phyloP scores from a whole-genome alignment of 2,113 vertebrate genomes.

The Diglossa brunneiventris region DNA sequence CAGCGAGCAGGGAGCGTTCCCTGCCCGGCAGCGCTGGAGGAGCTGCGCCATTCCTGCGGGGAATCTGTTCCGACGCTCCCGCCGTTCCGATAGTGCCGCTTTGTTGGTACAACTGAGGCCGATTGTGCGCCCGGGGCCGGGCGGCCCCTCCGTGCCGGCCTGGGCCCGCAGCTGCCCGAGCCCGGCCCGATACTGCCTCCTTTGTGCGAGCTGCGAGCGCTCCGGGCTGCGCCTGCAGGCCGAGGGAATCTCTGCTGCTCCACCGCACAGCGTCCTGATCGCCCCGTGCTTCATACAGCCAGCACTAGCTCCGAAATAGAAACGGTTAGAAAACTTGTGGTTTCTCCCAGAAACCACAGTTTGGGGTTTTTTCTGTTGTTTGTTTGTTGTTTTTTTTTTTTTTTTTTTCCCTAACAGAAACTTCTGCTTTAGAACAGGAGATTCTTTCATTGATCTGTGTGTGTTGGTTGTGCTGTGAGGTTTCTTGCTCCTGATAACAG shows the following conservation, averaged over 20 bases:
- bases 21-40: accelerated
- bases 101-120: conserved; percentile 20
- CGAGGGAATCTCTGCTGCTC: not conserved
- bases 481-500: not conserved
- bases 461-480: not conserved
- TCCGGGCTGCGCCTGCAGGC: accelerated
- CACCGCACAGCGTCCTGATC: accelerated
- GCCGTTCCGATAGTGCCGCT: not conserved
- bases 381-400: not conserved
- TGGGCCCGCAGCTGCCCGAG: not conserved
- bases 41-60: accelerated
- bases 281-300: not conserved
- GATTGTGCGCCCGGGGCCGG: not conserved
- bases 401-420: not conserved
- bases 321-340: conserved; percentile 30
- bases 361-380: not conserved
- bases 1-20: not conserved
- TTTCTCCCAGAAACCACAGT: conserved; percentile 25
- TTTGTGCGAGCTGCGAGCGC: not conserved
- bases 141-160: not conserved
- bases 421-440: conserved; percentile 32
- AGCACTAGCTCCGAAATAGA: not conserved
- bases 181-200: not conserved
- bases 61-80: not conserved
- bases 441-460: not conserved